These are phyloP conservation scores for Schizaphis graminum DNA, from an alignment of 2,888 invertebrate species.

Conservation along the genomic window DNA sequence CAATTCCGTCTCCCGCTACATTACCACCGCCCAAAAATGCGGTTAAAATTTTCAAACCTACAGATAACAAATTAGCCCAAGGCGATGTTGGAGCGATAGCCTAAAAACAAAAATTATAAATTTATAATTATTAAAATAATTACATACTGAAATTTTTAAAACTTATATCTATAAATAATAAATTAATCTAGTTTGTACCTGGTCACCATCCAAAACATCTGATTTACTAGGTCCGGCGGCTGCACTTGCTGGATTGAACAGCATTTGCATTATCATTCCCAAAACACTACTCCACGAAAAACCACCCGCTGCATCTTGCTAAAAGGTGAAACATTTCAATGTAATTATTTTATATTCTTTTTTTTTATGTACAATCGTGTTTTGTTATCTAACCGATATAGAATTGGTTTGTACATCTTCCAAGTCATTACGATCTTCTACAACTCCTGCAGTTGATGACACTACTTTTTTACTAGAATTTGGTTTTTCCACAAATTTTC, in stretches of 20 bases:
- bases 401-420: constrained; percentile 87
- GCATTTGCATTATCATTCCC: constrained; percentile 88
- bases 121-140: not conserved
- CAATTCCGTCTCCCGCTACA: constrained; percentile 91
- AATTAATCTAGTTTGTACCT: constrained; percentile 57
- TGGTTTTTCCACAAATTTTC: constrained; percentile 91
- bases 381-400: constrained; percentile 74
- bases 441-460: constrained; percentile 70
- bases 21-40: constrained; percentile 83
- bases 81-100: constrained; percentile 75
- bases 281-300: constrained; percentile 92
- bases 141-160: not conserved
- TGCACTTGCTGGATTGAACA: constrained; percentile 79
- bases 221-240: constrained; percentile 85
- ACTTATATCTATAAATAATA: not conserved
- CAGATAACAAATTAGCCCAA: constrained; percentile 88
- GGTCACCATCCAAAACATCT: constrained; percentile 76
- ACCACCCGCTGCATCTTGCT: constrained; percentile 72
- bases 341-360: not conserved
- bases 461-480: constrained; percentile 91
- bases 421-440: constrained; percentile 75
- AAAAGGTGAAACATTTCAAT: constrained; percentile 9
- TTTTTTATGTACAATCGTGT: not conserved
- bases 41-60: constrained; percentile 88
- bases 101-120: constrained; percentile 33